These are phyloP conservation scores for Gyps fulvus DNA, from an alignment of 2,113 vertebrate genomes.

Conservation along the genomic window DNA sequence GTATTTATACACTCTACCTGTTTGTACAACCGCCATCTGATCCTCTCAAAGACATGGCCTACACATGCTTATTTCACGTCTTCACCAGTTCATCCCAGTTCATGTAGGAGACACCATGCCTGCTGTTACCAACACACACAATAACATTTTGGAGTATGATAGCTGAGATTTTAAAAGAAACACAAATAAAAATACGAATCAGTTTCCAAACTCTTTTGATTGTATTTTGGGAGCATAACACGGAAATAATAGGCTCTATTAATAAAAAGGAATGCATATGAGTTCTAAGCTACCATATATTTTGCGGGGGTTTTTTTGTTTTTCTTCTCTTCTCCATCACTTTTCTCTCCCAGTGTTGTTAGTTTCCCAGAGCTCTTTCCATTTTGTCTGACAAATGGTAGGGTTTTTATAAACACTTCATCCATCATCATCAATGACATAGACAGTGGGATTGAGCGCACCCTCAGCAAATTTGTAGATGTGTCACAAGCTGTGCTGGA, in stretches of 20 bases:
- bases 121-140: not conserved
- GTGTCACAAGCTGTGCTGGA: no score
- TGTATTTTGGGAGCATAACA: not conserved
- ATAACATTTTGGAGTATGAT: not conserved
- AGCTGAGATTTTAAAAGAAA: not conserved
- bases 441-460: not conserved
- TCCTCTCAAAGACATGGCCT: not conserved
- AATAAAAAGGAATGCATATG: not conserved
- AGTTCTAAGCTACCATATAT: not conserved
- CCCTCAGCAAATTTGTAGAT: not conserved
- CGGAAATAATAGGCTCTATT: not conserved
- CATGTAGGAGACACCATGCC: not conserved
- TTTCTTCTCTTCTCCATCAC: not conserved
- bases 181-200: not conserved
- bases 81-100: not conserved
- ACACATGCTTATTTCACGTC: not conserved
- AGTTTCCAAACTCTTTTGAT: not conserved
- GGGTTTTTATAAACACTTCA: not conserved
- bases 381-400: not conserved
- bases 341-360: not conserved
- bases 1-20: not conserved
- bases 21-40: not conserved
- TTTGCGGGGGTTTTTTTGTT: not conserved
- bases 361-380: not conserved
- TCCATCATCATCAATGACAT: not conserved